Conservation (phyloP, 2,797 vertebrate species). For the Spheniscus humboldti region DNA sequence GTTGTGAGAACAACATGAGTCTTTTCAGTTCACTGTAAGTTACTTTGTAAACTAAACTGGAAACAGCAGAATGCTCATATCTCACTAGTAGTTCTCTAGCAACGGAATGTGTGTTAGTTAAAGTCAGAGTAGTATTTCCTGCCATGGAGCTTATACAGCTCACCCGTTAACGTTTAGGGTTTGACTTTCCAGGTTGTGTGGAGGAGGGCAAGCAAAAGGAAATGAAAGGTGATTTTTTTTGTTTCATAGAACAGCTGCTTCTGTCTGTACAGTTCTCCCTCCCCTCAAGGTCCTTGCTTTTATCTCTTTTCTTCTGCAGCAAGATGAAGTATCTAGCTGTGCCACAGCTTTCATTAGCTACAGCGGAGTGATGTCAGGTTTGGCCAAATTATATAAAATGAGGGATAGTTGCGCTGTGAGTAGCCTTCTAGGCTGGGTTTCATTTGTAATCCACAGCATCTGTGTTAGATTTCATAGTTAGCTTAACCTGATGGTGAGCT, state of each 20-base stretch:
- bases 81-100: not conserved
- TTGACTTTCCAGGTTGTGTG: not conserved
- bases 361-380: not conserved
- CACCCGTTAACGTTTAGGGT: not conserved
- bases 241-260: slow-evolving; percentile 34
- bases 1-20: not conserved
- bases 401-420: not conserved
- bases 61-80: not conserved
- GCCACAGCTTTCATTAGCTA: slow-evolving; percentile 24
- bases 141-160: not conserved
- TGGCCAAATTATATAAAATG: slow-evolving; percentile 39
- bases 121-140: not conserved
- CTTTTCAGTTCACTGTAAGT: not conserved
- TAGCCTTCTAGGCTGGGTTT: slow-evolving; percentile 27
- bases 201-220: slow-evolving; percentile 12
- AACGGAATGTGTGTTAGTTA: not conserved
- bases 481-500: slow-evolving; percentile 24
- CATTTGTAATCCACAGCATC: slow-evolving; percentile 35
- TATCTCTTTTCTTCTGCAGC: slow-evolving; percentile 1
- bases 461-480: slow-evolving; percentile 53
- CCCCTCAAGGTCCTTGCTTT: not conserved
- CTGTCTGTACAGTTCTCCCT: not conserved
- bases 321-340: not conserved
- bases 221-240: slow-evolving; percentile 44
- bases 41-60: not conserved